Conservation (phyloP, 1,140 invertebrate species). For the Holcopasites calliopsidis region DNA sequence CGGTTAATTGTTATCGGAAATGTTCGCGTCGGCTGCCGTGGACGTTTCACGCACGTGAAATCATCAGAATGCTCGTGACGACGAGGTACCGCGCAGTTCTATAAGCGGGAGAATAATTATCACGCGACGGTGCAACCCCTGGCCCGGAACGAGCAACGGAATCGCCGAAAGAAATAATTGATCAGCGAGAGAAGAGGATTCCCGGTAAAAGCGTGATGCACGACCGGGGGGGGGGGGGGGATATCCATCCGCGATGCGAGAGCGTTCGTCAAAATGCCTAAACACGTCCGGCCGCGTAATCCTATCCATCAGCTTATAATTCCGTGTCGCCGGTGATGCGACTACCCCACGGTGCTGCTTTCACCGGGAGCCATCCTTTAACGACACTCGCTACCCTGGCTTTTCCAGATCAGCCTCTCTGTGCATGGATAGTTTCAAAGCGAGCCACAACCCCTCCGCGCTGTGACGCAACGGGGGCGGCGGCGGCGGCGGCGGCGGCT, state of each 20-base stretch:
- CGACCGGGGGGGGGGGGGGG: too few relatives aligned
- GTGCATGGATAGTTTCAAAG: conserved; percentile 36
- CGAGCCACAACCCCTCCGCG: conserved; percentile 13
- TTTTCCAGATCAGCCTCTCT: conserved; percentile 40
- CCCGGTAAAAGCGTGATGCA: background rate
- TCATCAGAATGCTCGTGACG: too few relatives aligned
- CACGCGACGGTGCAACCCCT: too few relatives aligned
- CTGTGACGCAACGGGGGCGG: conserved; percentile 28
- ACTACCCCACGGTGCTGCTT: conserved; percentile 30
- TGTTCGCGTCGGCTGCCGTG: too few relatives aligned
- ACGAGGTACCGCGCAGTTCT: too few relatives aligned
- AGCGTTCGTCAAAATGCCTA: conserved; percentile 34
- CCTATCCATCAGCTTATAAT: conserved; percentile 40
- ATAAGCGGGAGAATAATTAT: too few relatives aligned
- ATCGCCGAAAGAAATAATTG: background rate
- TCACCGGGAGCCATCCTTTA: conserved; percentile 39
- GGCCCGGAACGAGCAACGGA: too few relatives aligned
- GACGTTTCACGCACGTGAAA: too few relatives aligned
- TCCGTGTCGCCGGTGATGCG: conserved; percentile 29
- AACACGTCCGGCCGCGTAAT: conserved; percentile 22
- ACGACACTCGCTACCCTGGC: conserved; percentile 30
- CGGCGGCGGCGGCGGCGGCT: conserved; percentile 44
- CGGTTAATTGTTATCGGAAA: too few relatives aligned
- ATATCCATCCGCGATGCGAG: background rate
- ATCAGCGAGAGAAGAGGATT: background rate